These are phyloP conservation scores for Congeria kusceri DNA, from an alignment of 2,888 invertebrate species.

Conservation along the genomic window DNA sequence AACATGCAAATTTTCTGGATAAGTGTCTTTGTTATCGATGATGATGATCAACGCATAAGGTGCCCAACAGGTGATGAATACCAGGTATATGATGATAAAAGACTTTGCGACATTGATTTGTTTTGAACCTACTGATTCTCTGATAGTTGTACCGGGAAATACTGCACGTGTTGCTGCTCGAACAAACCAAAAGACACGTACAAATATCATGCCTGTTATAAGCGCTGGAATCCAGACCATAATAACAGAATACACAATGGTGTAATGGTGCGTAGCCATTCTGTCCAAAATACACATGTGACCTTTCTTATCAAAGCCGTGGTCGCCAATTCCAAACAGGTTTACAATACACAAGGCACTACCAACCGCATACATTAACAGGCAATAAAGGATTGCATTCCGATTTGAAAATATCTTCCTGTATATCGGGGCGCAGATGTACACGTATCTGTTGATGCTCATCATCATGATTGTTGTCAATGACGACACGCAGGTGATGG, in stretches of 20 bases:
- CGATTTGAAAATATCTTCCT: conserved; percentile 62
- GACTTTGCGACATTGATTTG: too few species aligned
- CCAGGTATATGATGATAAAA: too few species aligned
- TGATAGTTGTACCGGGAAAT: too few species aligned
- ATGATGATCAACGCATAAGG: too few species aligned
- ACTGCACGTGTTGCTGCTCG: too few species aligned
- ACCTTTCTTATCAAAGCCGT: conserved; percentile 71
- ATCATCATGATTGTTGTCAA: conserved; percentile 73
- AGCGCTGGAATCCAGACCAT: conserved; percentile 72
- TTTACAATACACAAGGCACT: conserved; percentile 66
- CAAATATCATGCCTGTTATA: conserved; percentile 44
- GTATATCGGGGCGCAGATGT: conserved; percentile 70
- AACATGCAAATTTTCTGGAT: too few species aligned
- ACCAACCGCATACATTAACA: conserved; percentile 63
- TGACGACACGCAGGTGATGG: conserved; percentile 75
- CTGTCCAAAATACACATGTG: conserved; percentile 76
- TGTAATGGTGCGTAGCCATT: conserved; percentile 71
- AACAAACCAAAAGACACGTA: too few species aligned
- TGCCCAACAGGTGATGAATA: too few species aligned
- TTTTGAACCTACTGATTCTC: too few species aligned
- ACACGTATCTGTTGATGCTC: conserved; percentile 75
- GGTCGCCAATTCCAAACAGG: conserved; percentile 68
- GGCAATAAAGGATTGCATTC: conserved; percentile 65
- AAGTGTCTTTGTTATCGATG: too few species aligned
- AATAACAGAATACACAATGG: conserved; percentile 70